A percentile compares a stretch with the other conserved stretches of the same genome.
Evolutionary conservation across 2,113 vertebrate species (phyloP).

Genomic region (Odontesthes bonariensis): DNA sequence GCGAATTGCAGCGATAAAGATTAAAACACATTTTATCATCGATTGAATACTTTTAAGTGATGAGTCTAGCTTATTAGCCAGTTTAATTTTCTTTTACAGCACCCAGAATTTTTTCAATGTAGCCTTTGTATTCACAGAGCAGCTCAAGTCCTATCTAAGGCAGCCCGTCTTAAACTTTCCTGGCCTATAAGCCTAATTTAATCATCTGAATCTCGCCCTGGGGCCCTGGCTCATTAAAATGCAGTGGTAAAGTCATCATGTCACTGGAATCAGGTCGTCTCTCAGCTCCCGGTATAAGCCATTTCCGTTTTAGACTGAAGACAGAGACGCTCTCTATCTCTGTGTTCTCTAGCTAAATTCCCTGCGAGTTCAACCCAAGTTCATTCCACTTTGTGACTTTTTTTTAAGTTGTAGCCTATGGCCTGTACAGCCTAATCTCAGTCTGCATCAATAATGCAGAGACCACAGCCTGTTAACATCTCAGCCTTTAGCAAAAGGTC

Average conservation of each 20-base stretch:
- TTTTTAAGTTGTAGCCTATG: conserved; percentile 60
- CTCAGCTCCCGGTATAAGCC: conserved; percentile 33
- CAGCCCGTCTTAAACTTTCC: conserved; percentile 45
- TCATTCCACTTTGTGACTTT: conserved; percentile 60
- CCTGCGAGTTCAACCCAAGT: conserved; percentile 65
- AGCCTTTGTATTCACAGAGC: conserved; percentile 23
- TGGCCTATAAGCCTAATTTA: conserved; percentile 63
- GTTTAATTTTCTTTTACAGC: conserved; percentile 7
- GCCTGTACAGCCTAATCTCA: conserved; percentile 47
- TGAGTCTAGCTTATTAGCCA: background rate
- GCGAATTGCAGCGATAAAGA: background rate
- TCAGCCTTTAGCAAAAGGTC: conserved; percentile 44
- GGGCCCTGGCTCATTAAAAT: conserved; percentile 67
- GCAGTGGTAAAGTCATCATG: conserved; percentile 57
- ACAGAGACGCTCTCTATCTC: conserved; percentile 14
- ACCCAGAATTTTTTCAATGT: background rate
- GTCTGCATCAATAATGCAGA: conserved; percentile 76
- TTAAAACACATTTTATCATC: background rate
- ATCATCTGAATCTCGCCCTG: conserved; percentile 59
- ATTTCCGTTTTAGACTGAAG: conserved; percentile 26
- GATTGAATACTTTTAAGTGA: background rate
- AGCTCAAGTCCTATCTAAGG: conserved; percentile 26
- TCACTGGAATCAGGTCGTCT: conserved; percentile 66
- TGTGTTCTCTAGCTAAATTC: conserved; percentile 35
- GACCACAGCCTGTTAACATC: conserved; percentile 63